A percentile compares a stretch with the other conserved stretches of the same genome.
Conservation (phyloP, 2,888 invertebrate species). For the Cataglyphis rosenhaueri region DNA sequence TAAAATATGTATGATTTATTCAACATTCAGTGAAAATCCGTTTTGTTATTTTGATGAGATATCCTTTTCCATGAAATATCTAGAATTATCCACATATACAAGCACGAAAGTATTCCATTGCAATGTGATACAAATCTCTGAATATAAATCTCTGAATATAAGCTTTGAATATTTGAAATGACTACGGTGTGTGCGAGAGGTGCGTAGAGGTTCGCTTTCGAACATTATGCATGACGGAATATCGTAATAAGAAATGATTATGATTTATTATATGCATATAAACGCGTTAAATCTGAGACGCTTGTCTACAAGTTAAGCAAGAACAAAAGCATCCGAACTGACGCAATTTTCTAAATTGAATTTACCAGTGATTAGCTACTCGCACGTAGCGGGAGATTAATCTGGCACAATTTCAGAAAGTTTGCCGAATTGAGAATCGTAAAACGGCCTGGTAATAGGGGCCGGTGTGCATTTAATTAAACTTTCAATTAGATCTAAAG, state of each 20-base stretch:
- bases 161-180: neutral
- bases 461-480: constrained; percentile 66
- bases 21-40: neutral
- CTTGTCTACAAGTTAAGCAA: neutral
- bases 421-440: constrained; percentile 56
- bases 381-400: constrained; percentile 56
- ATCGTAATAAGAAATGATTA: neutral
- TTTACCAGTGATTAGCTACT: constrained; percentile 56
- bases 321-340: constrained; percentile 1
- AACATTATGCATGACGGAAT: neutral
- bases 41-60: constrained; percentile 11
- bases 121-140: neutral
- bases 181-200: neutral
- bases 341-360: constrained; percentile 57
- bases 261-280: neutral
- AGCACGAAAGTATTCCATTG: constrained; percentile 20
- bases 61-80: neutral
- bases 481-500: constrained; percentile 61
- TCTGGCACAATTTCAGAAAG: constrained; percentile 55
- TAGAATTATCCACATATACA: constrained; percentile 2
- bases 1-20: neutral
- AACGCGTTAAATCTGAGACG: neutral
- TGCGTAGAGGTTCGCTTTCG: neutral
- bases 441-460: constrained; percentile 46
- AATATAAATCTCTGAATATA: constrained; percentile 2